phyloP scores from a whole-genome alignment of 2,113 vertebrate genomes.

The Hassar affinis region DNA sequence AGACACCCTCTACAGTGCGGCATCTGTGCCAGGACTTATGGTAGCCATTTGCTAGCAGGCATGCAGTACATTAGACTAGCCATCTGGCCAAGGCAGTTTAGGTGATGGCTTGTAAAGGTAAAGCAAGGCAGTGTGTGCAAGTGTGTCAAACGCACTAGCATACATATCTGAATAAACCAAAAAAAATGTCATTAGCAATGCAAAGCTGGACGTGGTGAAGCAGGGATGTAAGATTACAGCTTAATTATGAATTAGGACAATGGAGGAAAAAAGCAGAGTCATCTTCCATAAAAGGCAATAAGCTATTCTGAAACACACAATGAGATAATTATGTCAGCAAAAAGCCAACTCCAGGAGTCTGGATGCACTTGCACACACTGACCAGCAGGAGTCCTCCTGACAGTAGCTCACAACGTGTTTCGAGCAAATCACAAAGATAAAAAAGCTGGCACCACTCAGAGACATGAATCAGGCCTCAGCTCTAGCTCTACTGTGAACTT shows the following conservation, averaged over 20 bases:
- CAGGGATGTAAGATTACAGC: background rate
- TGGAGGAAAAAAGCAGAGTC: conserved; percentile 7
- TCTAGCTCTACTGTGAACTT: background rate
- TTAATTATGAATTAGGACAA: conserved; percentile 31
- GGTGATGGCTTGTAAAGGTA: conserved; percentile 24
- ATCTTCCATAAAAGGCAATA: conserved; percentile 26
- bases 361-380: conserved; percentile 34
- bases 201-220: background rate
- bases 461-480: conserved; percentile 36
- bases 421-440: conserved; percentile 36
- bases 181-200: background rate
- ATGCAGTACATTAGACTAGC: conserved; percentile 29
- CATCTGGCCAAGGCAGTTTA: conserved; percentile 31
- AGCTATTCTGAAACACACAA: conserved; percentile 14
- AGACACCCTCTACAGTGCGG: conserved; percentile 38
- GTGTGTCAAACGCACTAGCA: background rate
- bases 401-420: conserved; percentile 36
- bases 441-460: conserved; percentile 21
- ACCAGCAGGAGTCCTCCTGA: conserved; percentile 57
- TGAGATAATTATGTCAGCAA: conserved; percentile 42
- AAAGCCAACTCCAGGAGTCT: background rate
- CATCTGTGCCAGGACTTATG: conserved; percentile 52
- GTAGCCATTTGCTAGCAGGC: conserved; percentile 44
- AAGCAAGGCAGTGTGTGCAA: background rate
- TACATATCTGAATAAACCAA: background rate